Evolutionary conservation across 1,140 invertebrate genomes (phyloP).

Genomic region (Calycopis cecrops): DNA sequence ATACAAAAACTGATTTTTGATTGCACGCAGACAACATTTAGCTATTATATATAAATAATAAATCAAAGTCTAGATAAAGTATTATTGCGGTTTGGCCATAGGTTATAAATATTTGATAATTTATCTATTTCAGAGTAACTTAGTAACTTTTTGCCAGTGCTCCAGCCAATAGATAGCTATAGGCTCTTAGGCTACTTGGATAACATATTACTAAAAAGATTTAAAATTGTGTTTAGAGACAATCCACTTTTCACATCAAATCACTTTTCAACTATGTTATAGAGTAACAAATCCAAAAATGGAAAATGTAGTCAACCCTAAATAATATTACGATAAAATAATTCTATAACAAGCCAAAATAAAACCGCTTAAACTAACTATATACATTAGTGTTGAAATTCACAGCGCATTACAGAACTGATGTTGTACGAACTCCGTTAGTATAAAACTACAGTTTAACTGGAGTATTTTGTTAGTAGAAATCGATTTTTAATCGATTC

Average conservation of each 20-base stretch:
- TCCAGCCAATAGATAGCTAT: too few relatives aligned
- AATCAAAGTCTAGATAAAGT: not conserved
- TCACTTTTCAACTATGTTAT: too few relatives aligned
- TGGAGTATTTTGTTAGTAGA: not conserved
- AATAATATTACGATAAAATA: slow-evolving; percentile 20
- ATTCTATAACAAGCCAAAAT: slow-evolving; percentile 6
- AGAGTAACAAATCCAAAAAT: too few relatives aligned
- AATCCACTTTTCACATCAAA: too few relatives aligned
- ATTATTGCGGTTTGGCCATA: not conserved
- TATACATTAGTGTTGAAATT: slow-evolving; percentile 40
- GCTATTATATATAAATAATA: slow-evolving; percentile 1
- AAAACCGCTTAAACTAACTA: slow-evolving; percentile 7
- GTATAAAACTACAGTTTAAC: not conserved
- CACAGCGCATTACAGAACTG: slow-evolving; percentile 52
- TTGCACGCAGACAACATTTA: slow-evolving; percentile 33
- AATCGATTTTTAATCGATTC: slow-evolving; percentile 1
- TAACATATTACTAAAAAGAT: too few relatives aligned
- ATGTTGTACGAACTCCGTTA: slow-evolving; percentile 37
- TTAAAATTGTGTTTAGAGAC: too few relatives aligned
- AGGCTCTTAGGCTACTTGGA: too few relatives aligned
- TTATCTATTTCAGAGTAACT: not conserved
- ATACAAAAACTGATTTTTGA: slow-evolving; percentile 17
- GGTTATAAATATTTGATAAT: not conserved
- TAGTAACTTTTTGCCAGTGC: too few relatives aligned
- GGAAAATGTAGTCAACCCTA: not conserved